Evolutionary conservation across 2,888 invertebrate species (phyloP), one percentile per base, ranked within the genome.

Genomic region (Plagodis pulveraria): DNA sequence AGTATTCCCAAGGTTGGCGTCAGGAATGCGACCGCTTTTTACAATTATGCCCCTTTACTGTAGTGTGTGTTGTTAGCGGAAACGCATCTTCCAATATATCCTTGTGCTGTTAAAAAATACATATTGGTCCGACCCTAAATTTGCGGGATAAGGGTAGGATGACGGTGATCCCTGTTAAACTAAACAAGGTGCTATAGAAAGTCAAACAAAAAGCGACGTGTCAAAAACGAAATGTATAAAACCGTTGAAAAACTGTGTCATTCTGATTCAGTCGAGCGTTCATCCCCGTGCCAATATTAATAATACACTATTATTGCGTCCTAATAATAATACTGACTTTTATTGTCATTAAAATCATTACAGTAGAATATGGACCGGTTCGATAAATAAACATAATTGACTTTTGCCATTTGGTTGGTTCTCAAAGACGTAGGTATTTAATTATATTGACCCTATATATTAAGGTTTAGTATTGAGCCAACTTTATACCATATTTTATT

Each of bases 321-420:
- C 81, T 85, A 88, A 86, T 90, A 89, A 88, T 90, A 86, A 85
- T 84, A 76, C 70, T 71, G 63, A 74, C 79, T 75, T 83, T 84
- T 86, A 87, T 85, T 85, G 86, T 83, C 83, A 87, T 88, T 88
- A 86, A 83, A 86, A 82, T 88, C 79, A 84, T 86, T 86, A 86
- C 81, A 77, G 79, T 74, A 65, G 78, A 67, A 63, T 62, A 58
- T 67, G 65, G 72, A 72, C 72, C 80, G 84, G 79, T 83, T 79
- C 77, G 76, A 70, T 66, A 79, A 77, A 62, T 81, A 78, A 84
- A 80, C 80, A 91, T 89, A 91, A 91, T 91, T 83, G 88, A 91
- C 89, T 91, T 84, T 91, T 91, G 84, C 89, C 90, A 82, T 88
- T 88, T 81, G 81, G 86, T 66, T 91, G 90, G 63, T 53, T 87